A percentile compares a stretch with the other conserved stretches of the same genome.
Conservation (phyloP, 2,888 invertebrate species). For the Pelosia muscerda region DNA sequence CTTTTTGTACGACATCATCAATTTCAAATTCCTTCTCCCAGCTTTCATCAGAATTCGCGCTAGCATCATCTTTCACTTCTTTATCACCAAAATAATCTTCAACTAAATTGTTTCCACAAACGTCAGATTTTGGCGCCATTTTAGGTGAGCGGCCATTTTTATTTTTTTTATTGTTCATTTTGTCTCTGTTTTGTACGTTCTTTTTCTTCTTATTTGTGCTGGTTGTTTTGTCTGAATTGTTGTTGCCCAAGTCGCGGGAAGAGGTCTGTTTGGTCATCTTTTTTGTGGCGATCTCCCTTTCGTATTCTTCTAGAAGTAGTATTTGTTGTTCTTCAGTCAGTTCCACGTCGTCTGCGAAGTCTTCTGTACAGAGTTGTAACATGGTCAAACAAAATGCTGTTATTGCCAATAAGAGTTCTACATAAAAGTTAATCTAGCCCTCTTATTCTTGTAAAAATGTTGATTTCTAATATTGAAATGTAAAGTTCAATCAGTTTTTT, state of each 20-base stretch:
- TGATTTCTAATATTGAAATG: too few species aligned
- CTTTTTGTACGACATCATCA: conserved; percentile 74
- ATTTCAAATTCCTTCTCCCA: conserved; percentile 89
- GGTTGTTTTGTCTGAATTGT: conserved; percentile 68
- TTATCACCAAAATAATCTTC: conserved; percentile 86
- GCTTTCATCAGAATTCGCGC: conserved; percentile 85
- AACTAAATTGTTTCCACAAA: conserved; percentile 81
- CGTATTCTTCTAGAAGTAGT: conserved; percentile 89
- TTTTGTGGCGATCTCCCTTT: conserved; percentile 87
- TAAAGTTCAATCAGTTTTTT: too few species aligned
- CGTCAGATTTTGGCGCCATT: conserved; percentile 73
- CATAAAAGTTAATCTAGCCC: not conserved
- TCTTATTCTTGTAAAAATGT: not conserved
- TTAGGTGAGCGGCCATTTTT: conserved; percentile 71
- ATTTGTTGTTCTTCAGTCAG: conserved; percentile 91
- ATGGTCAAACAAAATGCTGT: conserved; percentile 17
- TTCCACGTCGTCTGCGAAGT: conserved; percentile 89
- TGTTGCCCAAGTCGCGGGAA: conserved; percentile 70
- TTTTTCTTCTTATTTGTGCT: conserved; percentile 57
- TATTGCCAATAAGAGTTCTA: not conserved
- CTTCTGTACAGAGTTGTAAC: conserved; percentile 79
- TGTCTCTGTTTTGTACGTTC: conserved; percentile 67
- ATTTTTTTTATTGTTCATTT: conserved; percentile 63
- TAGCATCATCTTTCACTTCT: conserved; percentile 79
- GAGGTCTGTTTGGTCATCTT: conserved; percentile 70